Conservation (phyloP, 2,888 invertebrate species). For the Ischnus inquisitorius region DNA sequence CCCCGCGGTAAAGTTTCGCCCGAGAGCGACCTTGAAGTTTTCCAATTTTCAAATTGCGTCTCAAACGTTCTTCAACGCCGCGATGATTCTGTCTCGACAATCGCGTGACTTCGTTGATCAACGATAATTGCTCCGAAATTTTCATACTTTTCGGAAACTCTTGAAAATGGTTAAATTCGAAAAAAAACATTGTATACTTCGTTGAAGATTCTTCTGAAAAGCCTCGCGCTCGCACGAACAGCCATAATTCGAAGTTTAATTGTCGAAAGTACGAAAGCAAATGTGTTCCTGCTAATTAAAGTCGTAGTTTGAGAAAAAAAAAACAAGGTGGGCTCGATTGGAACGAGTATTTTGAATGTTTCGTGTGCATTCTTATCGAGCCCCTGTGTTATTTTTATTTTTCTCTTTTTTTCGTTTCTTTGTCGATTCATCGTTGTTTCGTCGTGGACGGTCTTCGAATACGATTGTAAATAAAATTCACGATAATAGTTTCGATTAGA, state of each 20-base stretch:
- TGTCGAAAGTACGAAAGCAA: conserved; percentile 42
- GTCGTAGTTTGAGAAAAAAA: conserved; percentile 61
- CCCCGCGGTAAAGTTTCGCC: neutral
- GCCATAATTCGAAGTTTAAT: conserved; percentile 39
- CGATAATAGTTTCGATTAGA: neutral
- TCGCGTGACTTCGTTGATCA: neutral
- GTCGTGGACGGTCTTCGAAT: conserved; percentile 55
- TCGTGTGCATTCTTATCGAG: conserved; percentile 56
- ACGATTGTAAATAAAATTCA: neutral
- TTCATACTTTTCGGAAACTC: neutral
- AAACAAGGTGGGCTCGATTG: conserved; percentile 49
- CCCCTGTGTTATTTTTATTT: conserved; percentile 19
- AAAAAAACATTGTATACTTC: neutral
- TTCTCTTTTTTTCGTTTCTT: conserved; percentile 16
- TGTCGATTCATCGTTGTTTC: conserved; percentile 54
- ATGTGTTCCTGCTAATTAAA: conserved; percentile 58
- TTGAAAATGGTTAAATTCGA: neutral
- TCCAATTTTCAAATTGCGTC: conserved; percentile 37
- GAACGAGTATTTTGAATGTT: conserved; percentile 32
- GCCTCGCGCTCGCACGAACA: conserved; percentile 52
- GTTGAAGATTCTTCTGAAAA: neutral
- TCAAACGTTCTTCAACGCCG: neutral
- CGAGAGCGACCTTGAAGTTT: conserved; percentile 23
- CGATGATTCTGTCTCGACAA: neutral
- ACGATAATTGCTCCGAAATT: neutral